Evolutionary conservation across 2,797 vertebrate genomes (phyloP), one percentile per base, ranked within the genome.

Genomic region (Hyperoplus lanceolatus): DNA sequence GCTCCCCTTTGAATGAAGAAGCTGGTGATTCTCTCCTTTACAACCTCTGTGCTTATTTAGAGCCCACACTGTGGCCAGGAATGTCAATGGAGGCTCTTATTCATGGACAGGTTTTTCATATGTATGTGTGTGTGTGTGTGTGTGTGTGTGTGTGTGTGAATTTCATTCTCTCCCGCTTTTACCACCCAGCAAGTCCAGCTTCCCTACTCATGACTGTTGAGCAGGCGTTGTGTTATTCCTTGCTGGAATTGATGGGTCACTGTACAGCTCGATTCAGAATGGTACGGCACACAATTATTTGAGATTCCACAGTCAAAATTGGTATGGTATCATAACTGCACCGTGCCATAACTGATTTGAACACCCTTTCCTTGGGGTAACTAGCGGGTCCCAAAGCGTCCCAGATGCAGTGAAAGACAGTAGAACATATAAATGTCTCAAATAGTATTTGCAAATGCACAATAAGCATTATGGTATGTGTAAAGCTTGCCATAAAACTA

Each of bases 1-100:
- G 85, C 91, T 90, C 75, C 88, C 29, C 83, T 93, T 87, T 93
- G 91, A 94, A 90, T 87, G 72, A 81, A 87, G 86, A 89, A 29
- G 29, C 29, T 80, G 86, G 71, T 70, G 87, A 93, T 90, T 93
- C 84, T 92, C 81, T 77, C 85, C 84, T 86, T 29, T 75, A 87
- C 78, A 91, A 29, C 87, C 81, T 90, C 86, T 85, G 87, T 90
- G 91, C 89, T 92, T 93, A 91, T 94, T 94, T 92, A 87, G 87
- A 87, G 78, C 42, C 66, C 39, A 21, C 76, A 83, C 69, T 83
- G 45, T 92, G 92, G 93, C 39, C 58, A 12, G 51, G 94, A 94
- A 95, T 95, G 89, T 93, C 88, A 94, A 94, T 92, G 75, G 70
- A 70, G 81, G 66, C 65, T 84, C 77, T 85, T 74, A 90, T 86